Base-by-base conservation (phyloP, 2,113 vertebrate species). In the Sylvietta virens region DNA sequence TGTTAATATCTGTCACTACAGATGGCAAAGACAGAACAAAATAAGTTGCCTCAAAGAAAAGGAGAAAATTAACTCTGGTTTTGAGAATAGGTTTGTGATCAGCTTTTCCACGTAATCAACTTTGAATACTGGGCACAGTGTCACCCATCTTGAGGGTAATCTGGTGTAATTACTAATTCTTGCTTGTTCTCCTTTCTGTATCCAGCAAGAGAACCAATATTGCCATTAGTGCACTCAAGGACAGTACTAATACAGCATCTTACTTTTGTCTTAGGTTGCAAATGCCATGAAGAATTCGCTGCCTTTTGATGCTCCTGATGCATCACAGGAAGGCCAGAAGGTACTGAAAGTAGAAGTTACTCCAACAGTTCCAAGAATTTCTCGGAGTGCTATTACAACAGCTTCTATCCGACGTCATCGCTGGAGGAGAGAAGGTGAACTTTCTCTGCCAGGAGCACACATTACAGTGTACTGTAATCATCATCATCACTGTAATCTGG, bases 251-350 rank as follows among this genome's bases (percentile, higher is more conserved):
- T 86, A 73, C 15, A 87, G 44, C 50, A 51, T 92, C 91, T 87
- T 69, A 23, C 86, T 96, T 86, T 85, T 65, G 44, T 90, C 94
- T 79, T 98, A 99, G 99, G 98, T 99, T 97, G 99, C 98, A 61
- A 99, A 99, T 88, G 99, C 99, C 40, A 99, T 99, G 99, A 99
- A 98, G 98, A 99, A 99, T 94, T 99, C 99, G 0, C 96, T 99
- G 95, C 99, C 99, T 35, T 99, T 98, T 93, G 99, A 98, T 54
- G 99, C 99, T 86, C 99, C 99, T 3, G 98, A 99, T 35, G 97
- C 98, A 60, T 98, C 98, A 0, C 98, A 98, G 92, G 98, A 97
- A 88, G 99, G 99, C 37, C 98, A 99, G 97, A 99, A 99, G 95
- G 98, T 99, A 71, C 98, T 99, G 89, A 99, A 99, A 97, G 99